Percentiles rank a stretch among this genome's conserved stretches.
Evolutionary conservation across 2,113 vertebrate species (phyloP).

Genomic region (Elanus axillaris): DNA sequence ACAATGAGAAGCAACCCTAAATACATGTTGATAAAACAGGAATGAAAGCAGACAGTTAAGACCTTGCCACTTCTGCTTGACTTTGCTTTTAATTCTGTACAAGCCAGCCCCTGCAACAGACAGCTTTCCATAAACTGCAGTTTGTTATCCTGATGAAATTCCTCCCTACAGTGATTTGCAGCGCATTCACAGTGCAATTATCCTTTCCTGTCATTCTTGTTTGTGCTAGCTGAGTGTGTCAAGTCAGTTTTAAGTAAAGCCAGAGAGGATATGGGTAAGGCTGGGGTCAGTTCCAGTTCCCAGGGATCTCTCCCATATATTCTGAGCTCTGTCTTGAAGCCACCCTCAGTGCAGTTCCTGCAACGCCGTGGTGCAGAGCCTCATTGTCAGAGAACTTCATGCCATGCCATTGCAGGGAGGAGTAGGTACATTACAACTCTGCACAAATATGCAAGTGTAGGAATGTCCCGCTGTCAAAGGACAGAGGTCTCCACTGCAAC

Average conservation of each 20-base stretch:
- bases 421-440: neutral
- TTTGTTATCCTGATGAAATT: slow-evolving; percentile 3
- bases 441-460: neutral
- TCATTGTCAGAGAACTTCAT: neutral
- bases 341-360: neutral
- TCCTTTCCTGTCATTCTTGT: neutral
- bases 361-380: neutral
- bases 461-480: neutral
- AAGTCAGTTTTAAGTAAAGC: neutral
- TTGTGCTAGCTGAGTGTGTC: neutral
- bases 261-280: neutral
- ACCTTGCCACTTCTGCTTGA: neutral
- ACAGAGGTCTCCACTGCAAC: neutral
- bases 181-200: neutral
- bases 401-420: neutral
- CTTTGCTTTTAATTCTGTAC: neutral
- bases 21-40: neutral
- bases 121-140: neutral
- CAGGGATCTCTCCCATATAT: neutral
- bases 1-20: neutral
- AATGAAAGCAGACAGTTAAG: neutral
- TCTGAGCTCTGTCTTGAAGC: neutral
- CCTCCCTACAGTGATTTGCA: neutral
- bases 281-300: neutral
- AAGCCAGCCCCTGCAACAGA: neutral